Evolutionary conservation across 2,113 vertebrate genomes (phyloP).

Genomic region (Sclerurus mexicanus): DNA sequence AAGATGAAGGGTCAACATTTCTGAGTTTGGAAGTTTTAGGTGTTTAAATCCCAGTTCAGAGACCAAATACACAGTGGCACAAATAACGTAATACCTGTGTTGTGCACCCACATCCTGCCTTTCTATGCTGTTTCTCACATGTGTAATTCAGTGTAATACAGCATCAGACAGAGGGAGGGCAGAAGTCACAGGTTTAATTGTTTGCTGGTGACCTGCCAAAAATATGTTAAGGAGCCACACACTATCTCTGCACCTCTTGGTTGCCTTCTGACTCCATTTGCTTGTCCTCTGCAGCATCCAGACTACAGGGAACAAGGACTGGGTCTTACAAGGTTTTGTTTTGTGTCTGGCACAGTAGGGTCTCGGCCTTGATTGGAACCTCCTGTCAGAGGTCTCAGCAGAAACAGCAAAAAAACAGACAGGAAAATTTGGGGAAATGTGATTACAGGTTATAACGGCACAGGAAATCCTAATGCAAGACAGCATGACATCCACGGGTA

Average conservation of each 20-base stretch:
- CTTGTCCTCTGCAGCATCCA: neutral
- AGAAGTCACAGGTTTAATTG: neutral
- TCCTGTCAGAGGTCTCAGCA: neutral
- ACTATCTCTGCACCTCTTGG: neutral
- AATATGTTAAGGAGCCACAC: neutral
- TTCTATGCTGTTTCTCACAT: neutral
- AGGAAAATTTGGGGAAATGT: neutral
- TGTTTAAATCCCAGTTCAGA: neutral
- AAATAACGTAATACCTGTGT: no score
- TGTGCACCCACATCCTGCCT: neutral
- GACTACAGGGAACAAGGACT: neutral
- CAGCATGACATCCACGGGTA: neutral
- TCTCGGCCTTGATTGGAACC: neutral
- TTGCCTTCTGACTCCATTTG: neutral
- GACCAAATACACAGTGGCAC: neutral
- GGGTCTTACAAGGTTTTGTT: neutral
- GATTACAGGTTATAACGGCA: neutral
- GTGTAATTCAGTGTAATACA: neutral
- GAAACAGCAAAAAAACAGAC: neutral
- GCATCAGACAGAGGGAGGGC: no score
- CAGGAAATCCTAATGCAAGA: neutral
- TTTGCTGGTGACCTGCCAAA: neutral
- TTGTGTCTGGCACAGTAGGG: neutral
- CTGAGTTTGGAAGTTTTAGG: neutral
- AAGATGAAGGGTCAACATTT: neutral